phyloP scores from a whole-genome alignment of 1,140 invertebrate genomes.

The Aphis gossypii region DNA sequence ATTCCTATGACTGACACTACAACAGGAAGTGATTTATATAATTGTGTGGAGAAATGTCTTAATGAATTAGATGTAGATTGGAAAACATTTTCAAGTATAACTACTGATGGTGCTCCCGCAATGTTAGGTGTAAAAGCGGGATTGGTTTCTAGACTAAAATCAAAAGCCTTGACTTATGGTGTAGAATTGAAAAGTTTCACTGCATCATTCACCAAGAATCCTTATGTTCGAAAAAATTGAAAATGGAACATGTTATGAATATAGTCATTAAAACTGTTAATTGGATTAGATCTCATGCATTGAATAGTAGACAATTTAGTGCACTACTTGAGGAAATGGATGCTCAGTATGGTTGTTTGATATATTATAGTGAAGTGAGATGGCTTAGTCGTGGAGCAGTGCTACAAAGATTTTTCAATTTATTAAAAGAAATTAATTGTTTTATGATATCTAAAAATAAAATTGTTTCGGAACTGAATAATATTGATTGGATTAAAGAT shows the following conservation, averaged over 20 bases:
- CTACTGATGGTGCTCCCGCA: slow-evolving; percentile 4
- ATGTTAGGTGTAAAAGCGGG: slow-evolving; percentile 23
- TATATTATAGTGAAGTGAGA: not conserved
- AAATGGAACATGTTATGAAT: not conserved
- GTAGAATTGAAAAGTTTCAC: not conserved
- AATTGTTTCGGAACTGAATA: not conserved
- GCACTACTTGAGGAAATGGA: not conserved
- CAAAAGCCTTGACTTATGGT: not conserved
- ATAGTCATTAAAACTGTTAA: not conserved
- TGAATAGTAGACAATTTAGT: not conserved
- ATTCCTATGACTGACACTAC: slow-evolving; percentile 29
- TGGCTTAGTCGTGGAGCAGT: not conserved
- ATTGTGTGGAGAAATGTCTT: not conserved
- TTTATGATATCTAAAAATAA: not conserved
- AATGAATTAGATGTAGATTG: slow-evolving; percentile 37
- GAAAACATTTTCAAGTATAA: not conserved
- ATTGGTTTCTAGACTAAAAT: slow-evolving; percentile 9
- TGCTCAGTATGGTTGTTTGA: not conserved
- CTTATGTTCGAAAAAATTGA: not conserved
- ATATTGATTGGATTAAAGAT: not conserved
- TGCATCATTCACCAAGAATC: not conserved
- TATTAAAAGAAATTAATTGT: not conserved
- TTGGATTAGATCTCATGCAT: not conserved
- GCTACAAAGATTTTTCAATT: not conserved
- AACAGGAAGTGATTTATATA: slow-evolving; percentile 2